phyloP scores from a whole-genome alignment of 2,888 invertebrate genomes.

The Melitaea athalia region DNA sequence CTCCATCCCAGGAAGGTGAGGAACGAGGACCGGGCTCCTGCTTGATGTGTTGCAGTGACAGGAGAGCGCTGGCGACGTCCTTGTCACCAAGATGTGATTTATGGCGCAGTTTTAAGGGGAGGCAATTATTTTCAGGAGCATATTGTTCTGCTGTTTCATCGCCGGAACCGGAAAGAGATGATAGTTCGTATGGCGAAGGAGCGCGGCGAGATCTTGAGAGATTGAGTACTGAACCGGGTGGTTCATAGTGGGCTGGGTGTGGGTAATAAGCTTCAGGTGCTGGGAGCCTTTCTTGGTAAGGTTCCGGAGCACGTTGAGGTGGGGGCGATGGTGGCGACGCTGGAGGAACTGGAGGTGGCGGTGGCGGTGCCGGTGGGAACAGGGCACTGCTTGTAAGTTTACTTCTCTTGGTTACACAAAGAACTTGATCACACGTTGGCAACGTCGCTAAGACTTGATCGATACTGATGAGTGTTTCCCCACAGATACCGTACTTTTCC shows the following conservation, averaged over 20 bases:
- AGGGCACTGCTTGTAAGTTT: constrained; percentile 74
- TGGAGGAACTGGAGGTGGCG: constrained; percentile 78
- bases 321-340: constrained; percentile 78
- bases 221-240: constrained; percentile 87
- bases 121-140: constrained; percentile 87
- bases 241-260: constrained; percentile 81
- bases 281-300: constrained; percentile 75
- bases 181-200: constrained; percentile 91
- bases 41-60: constrained; percentile 93
- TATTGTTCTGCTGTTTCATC: constrained; percentile 77
- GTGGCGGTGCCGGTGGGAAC: constrained; percentile 81
- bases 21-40: constrained; percentile 91
- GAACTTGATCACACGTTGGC: constrained; percentile 92
- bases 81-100: constrained; percentile 95
- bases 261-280: constrained; percentile 76
- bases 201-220: constrained; percentile 85
- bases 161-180: constrained; percentile 86
- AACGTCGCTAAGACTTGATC: constrained; percentile 94
- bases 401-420: constrained; percentile 90
- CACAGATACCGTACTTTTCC: constrained; percentile 95
- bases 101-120: constrained; percentile 95
- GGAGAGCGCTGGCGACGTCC: constrained; percentile 91
- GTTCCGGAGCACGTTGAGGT: constrained; percentile 79
- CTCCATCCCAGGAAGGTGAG: constrained; percentile 93
- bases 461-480: constrained; percentile 92